Percentiles rank a stretch among this genome's conserved stretches.
Evolutionary conservation across 2,797 vertebrate genomes (phyloP).

Genomic region (Potorous gilbertii): DNA sequence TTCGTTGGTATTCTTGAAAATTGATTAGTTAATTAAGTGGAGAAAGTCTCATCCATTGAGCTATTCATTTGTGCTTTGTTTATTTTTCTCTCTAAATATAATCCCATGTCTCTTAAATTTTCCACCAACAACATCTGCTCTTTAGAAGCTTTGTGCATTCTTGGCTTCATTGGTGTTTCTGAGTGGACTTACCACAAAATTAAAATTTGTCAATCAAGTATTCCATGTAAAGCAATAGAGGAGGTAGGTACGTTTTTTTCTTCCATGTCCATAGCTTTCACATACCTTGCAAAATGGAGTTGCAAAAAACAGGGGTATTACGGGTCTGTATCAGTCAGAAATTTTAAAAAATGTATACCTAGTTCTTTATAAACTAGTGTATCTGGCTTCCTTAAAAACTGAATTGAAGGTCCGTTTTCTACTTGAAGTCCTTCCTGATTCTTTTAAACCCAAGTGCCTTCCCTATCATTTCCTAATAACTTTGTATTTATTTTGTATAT

Average conservation of each 20-base stretch:
- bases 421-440: neutral
- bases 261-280: neutral
- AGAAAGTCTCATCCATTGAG: constrained; percentile 74
- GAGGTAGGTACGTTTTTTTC: neutral
- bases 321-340: neutral
- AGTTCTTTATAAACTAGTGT: neutral
- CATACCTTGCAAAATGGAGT: constrained; percentile 55
- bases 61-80: constrained; percentile 82
- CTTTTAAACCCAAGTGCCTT: neutral
- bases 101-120: constrained; percentile 2
- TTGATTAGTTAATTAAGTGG: constrained; percentile 84
- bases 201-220: constrained; percentile 41
- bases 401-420: neutral
- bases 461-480: neutral
- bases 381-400: neutral
- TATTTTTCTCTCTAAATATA: constrained; percentile 75
- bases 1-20: constrained; percentile 83
- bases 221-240: neutral
- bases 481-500: neutral
- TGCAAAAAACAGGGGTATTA: neutral
- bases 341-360: neutral
- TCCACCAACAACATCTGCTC: constrained; percentile 58
- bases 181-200: neutral
- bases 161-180: constrained; percentile 23
- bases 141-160: constrained; percentile 34